These are phyloP conservation scores for Pristionchus arcanus DNA, from an alignment of 2,888 invertebrate genomes.

Conservation along the genomic window DNA sequence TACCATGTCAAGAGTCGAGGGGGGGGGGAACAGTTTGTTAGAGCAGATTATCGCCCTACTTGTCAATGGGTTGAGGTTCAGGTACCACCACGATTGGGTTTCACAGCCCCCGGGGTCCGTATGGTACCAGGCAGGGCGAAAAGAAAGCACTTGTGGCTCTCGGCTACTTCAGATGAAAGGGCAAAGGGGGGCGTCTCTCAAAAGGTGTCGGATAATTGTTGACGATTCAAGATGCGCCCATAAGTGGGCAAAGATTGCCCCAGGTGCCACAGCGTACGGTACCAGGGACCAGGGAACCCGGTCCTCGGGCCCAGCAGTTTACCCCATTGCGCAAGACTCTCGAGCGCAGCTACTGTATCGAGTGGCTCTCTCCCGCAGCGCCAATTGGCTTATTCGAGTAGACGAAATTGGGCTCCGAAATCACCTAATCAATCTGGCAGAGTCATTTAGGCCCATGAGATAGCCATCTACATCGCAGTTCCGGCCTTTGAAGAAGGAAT, in stretches of 20 bases:
- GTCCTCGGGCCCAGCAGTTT: not conserved
- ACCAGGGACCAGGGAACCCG: not conserved
- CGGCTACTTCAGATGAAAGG: slow-evolving; percentile 24
- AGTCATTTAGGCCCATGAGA: not conserved
- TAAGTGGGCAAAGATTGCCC: slow-evolving; percentile 46
- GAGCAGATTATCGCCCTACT: slow-evolving; percentile 22
- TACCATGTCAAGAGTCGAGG: slow-evolving; percentile 29
- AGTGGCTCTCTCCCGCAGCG: slow-evolving; percentile 36
- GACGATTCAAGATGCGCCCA: not conserved
- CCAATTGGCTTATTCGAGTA: slow-evolving; percentile 9
- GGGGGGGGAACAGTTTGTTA: not conserved
- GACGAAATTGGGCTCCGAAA: not conserved
- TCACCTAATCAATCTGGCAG: not conserved
- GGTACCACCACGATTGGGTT: slow-evolving; percentile 5
- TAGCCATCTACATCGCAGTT: not conserved
- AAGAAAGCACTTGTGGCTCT: slow-evolving; percentile 43
- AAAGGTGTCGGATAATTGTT: slow-evolving; percentile 50
- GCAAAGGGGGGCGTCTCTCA: not conserved
- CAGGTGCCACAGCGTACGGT: not conserved
- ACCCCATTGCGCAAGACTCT: slow-evolving; percentile 13
- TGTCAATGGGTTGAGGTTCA: not conserved
- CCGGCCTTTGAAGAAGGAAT: slow-evolving; percentile 23
- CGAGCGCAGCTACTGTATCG: not conserved
- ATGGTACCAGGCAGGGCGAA: not conserved
- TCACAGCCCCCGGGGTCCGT: slow-evolving; percentile 7